These are phyloP conservation scores for Agonopterix heracliana DNA, from an alignment of 2,888 invertebrate genomes.

Conservation along the genomic window DNA sequence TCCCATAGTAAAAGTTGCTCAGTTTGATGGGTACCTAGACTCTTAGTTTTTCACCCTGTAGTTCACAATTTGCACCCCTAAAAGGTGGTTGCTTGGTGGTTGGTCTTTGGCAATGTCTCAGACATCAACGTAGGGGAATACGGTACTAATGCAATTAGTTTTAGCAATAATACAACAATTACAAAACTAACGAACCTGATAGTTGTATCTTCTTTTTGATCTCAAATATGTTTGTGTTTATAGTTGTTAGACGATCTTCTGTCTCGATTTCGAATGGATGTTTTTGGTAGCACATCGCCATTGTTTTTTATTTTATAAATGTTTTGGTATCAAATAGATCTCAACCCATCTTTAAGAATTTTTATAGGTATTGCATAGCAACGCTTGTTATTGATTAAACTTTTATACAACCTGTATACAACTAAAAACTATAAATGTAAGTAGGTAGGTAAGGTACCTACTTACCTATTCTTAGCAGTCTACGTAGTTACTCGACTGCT, in stretches of 20 bases:
- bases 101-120: too few species aligned
- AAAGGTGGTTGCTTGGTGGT: too few species aligned
- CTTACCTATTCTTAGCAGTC: neutral
- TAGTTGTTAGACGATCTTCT: conserved; percentile 73
- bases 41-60: too few species aligned
- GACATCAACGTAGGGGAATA: too few species aligned
- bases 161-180: too few species aligned
- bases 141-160: too few species aligned
- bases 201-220: conserved; percentile 91
- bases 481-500: too few species aligned
- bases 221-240: conserved; percentile 88
- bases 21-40: too few species aligned
- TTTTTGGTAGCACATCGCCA: conserved; percentile 63
- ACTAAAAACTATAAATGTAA: too few species aligned
- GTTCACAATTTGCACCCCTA: too few species aligned
- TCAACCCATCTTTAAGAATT: neutral
- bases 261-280: conserved; percentile 69
- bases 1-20: too few species aligned
- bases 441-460: neutral
- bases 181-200: conserved; percentile 76
- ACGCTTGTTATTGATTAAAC: neutral
- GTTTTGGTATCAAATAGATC: neutral
- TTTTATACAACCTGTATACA: neutral
- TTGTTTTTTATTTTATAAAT: conserved; percentile 19
- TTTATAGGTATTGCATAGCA: neutral